Evolutionary conservation across 1,140 invertebrate species (phyloP).

Genomic region (Lysiphlebus fabarum): DNA sequence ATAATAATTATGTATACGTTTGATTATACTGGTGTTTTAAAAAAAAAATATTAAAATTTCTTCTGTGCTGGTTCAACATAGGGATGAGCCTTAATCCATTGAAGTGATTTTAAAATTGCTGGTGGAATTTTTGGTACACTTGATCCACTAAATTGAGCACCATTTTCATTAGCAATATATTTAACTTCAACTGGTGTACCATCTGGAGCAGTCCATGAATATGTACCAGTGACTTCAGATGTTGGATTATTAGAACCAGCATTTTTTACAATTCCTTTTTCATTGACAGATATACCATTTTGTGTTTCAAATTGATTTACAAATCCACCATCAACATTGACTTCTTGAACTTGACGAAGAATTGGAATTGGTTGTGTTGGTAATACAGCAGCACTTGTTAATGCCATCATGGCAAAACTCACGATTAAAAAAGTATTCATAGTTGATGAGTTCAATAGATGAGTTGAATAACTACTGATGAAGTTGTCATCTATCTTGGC

Average conservation of each 20-base stretch:
- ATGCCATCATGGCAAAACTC: constrained; percentile 25
- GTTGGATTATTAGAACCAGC: constrained; percentile 39
- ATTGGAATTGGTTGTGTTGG: constrained; percentile 38
- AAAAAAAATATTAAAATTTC: too few relatives aligned
- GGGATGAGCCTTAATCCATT: constrained; percentile 37
- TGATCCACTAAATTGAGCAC: constrained; percentile 65
- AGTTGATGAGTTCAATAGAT: constrained; percentile 9
- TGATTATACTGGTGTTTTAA: too few relatives aligned
- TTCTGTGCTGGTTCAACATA: constrained; percentile 10
- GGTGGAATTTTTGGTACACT: constrained; percentile 53
- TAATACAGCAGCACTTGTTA: constrained; percentile 24
- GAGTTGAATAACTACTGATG: constrained; percentile 16
- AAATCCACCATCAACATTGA: constrained; percentile 46
- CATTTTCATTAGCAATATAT: constrained; percentile 71
- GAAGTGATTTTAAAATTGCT: constrained; percentile 44
- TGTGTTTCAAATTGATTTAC: constrained; percentile 55
- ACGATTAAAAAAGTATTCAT: constrained; percentile 22
- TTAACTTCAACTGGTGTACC: constrained; percentile 61
- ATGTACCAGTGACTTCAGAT: constrained; percentile 61
- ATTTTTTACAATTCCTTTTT: constrained; percentile 55
- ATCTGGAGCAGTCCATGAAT: constrained; percentile 64
- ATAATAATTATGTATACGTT: too few relatives aligned
- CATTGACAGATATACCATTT: constrained; percentile 59
- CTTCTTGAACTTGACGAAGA: constrained; percentile 39
- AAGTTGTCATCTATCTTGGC: background rate